These are phyloP conservation scores for Cantharis nigra DNA, from an alignment of 2,888 invertebrate species.

Conservation along the genomic window DNA sequence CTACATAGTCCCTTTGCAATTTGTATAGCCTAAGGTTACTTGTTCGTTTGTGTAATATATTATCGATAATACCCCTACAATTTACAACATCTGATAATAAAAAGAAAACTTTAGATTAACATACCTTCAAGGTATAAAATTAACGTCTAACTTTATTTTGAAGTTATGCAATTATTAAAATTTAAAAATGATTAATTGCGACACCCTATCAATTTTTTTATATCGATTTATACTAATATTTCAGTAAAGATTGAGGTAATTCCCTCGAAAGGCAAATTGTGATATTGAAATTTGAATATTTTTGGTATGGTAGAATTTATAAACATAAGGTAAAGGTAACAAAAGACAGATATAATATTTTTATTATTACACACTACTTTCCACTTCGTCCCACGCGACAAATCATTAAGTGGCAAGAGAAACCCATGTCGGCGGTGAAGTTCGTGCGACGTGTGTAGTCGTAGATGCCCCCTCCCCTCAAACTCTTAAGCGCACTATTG, in stretches of 20 bases:
- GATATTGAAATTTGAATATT: neutral
- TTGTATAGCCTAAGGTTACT: neutral
- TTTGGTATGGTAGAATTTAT: neutral
- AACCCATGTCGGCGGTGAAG: slow-evolving; percentile 36
- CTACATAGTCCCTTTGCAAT: slow-evolving; percentile 1
- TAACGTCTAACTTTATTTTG: neutral
- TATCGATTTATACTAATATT: neutral
- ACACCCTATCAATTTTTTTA: neutral
- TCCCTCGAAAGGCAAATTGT: neutral
- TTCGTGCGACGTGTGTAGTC: slow-evolving; percentile 37
- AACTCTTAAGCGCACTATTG: slow-evolving; percentile 24
- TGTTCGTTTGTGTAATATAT: slow-evolving; percentile 1
- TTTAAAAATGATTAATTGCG: neutral
- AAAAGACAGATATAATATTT: slow-evolving; percentile 10
- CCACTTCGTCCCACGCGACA: slow-evolving; percentile 37
- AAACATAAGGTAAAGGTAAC: neutral
- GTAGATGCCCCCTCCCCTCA: slow-evolving; percentile 33
- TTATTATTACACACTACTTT: slow-evolving; percentile 35
- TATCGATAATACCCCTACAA: slow-evolving; percentile 1
- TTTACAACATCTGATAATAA: neutral
- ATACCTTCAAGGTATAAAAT: neutral
- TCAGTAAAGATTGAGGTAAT: neutral
- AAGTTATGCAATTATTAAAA: neutral
- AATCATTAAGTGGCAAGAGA: slow-evolving; percentile 40
- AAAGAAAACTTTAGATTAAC: neutral